Evolutionary conservation across 1,140 invertebrate species (phyloP).

Genomic region (Globodera rostochiensis): DNA sequence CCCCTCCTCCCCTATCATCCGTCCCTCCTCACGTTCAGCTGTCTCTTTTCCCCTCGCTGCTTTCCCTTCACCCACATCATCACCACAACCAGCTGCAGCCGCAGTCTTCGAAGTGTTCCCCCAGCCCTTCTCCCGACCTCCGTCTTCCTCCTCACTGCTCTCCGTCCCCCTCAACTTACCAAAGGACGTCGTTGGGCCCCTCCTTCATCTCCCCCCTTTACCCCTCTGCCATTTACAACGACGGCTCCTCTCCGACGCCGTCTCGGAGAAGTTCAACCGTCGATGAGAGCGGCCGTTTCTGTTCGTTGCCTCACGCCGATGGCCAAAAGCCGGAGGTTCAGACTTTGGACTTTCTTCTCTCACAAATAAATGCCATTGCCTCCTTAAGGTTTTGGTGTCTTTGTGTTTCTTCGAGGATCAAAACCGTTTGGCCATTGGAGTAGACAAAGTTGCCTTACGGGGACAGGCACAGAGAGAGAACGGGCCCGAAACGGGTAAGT

Average conservation of each 20-base stretch:
- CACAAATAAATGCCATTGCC: conserved; percentile 9
- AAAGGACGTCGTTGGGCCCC: not conserved
- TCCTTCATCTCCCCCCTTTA: not conserved
- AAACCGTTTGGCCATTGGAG: conserved; percentile 23
- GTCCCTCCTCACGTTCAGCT: too few species aligned
- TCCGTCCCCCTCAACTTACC: too few species aligned
- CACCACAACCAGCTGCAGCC: too few species aligned
- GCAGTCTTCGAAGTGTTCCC: too few species aligned
- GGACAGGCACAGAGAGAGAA: not conserved
- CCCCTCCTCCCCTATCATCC: too few species aligned
- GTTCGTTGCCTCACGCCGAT: conserved; percentile 26
- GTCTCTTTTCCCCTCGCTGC: too few species aligned
- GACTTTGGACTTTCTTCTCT: not conserved
- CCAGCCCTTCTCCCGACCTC: too few species aligned
- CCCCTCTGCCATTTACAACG: not conserved
- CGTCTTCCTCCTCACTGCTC: too few species aligned
- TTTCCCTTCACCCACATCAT: too few species aligned
- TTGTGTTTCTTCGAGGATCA: conserved; percentile 30
- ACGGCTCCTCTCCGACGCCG: not conserved
- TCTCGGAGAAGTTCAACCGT: conserved; percentile 32
- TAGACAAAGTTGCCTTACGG: conserved; percentile 5
- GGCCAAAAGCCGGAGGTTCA: conserved; percentile 34
- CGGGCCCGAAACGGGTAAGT: conserved; percentile 1
- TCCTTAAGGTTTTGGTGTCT: conserved; percentile 24
- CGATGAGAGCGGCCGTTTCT: conserved; percentile 43